Evolutionary conservation across 1,140 invertebrate genomes (phyloP), one percentile per base, ranked within the genome.

Genomic region (Drosophila equinoxialis): DNA sequence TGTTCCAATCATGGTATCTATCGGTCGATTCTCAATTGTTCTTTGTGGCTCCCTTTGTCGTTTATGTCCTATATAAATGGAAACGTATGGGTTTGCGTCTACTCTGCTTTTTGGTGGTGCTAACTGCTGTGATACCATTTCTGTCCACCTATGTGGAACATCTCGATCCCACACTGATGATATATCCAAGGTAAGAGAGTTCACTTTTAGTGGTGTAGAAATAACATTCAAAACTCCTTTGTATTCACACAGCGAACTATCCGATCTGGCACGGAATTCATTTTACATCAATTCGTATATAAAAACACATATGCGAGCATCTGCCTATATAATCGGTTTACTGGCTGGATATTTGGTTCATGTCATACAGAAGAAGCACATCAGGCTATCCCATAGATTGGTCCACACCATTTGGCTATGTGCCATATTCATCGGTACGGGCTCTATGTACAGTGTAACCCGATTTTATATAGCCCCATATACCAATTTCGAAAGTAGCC

Each of bases 1-100:
- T 98, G 95, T 96, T 96, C 68, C 96, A 96, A 94, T 95, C 96
- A 0, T 98, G 97, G 97, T 98, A 97, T 81, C 92, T 98, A 54
- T 74, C 96, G 2, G 96, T 96, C 65, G 97, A 98, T 84, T 96
- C 96, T 63, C 96, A 97, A 91, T 93, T 97, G 60, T 97, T 96
- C 90, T 93, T 96, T 67, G 90, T 97, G 8, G 95, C 96, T 14
- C 95, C 96, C 1, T 92, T 96, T 14, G 93, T 97, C 61, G 94
- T 96, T 65, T 95, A 94, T 87, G 93, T 94, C 11, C 86, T 95
- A 13, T 95, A 94, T 94, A 94, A 93, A 70, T 94, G 93, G 93
- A 92, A 93, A 37, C 93, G 93, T 77, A 74, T 93, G 59, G 95
- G 95, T 1, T 83, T 94, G 74, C 84, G 92, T 45, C 80, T 95